These are phyloP conservation scores for Cinclus cinclus DNA, from an alignment of 2,113 vertebrate genomes.

Conservation along the genomic window DNA sequence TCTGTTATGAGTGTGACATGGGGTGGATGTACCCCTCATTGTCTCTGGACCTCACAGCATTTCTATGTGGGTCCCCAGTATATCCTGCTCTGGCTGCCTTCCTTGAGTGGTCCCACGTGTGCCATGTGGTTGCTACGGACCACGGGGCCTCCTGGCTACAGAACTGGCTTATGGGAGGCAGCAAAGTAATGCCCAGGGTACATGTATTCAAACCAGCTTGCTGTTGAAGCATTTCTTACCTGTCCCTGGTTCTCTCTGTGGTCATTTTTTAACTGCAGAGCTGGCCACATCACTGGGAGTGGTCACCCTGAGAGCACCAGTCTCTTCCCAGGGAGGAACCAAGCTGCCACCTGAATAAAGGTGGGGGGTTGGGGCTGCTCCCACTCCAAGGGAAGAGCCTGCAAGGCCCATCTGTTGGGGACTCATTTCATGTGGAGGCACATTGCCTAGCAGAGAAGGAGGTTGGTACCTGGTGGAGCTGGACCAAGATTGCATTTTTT, in stretches of 20 bases:
- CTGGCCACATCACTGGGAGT: neutral
- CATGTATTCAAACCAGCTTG: rapidly evolving
- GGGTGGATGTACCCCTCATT: neutral
- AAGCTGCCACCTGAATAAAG: neutral
- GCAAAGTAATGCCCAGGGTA: neutral
- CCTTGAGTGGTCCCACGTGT: no score
- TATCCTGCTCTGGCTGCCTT: neutral
- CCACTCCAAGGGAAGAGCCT: neutral
- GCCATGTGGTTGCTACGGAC: neutral
- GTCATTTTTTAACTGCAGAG: neutral
- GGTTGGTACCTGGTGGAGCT: neutral
- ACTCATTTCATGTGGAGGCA: neutral
- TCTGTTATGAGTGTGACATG: rapidly evolving
- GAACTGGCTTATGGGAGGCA: rapidly evolving
- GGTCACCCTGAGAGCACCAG: neutral
- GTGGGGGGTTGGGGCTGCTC: neutral
- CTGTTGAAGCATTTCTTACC: neutral
- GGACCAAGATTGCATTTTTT: neutral
- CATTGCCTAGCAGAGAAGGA: neutral
- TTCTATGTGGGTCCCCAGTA: neutral
- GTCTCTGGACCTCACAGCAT: neutral
- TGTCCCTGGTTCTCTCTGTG: neutral
- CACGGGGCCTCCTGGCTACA: neutral
- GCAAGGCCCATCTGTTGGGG: neutral
- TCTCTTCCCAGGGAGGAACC: neutral